Percentiles rank a stretch among this genome's conserved stretches.
These are phyloP conservation scores for Cylas formicarius DNA, from an alignment of 1,140 invertebrate genomes.

Conservation along the genomic window DNA sequence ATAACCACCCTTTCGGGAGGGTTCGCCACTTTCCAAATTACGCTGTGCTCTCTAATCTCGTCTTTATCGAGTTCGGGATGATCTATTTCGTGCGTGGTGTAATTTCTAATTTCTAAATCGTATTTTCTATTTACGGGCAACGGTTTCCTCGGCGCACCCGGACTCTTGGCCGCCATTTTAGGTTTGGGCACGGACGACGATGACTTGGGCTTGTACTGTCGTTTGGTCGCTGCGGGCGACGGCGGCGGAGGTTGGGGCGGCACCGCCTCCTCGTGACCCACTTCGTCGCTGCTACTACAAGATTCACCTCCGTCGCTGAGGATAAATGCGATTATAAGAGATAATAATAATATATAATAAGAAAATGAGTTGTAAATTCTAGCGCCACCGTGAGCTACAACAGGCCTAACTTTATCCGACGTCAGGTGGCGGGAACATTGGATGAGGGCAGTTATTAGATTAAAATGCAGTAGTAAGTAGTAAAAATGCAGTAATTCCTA, in stretches of 20 bases:
- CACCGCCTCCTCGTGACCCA: slow-evolving; percentile 25
- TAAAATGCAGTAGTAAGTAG: too few relatives aligned
- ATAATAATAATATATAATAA: too few relatives aligned
- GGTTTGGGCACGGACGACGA: slow-evolving; percentile 24
- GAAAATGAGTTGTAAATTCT: too few relatives aligned
- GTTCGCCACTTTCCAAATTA: too few relatives aligned
- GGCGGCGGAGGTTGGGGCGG: slow-evolving; percentile 49
- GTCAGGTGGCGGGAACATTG: too few relatives aligned
- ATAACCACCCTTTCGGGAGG: too few relatives aligned
- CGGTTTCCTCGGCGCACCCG: slow-evolving; percentile 27
- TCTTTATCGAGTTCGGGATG: slow-evolving; percentile 15
- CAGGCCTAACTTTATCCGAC: too few relatives aligned
- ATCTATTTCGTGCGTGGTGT: slow-evolving; percentile 19
- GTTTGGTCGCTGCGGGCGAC: slow-evolving; percentile 40
- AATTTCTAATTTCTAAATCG: slow-evolving; percentile 20
- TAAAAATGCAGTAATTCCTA: too few relatives aligned
- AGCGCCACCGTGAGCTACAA: too few relatives aligned
- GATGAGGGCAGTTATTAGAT: too few relatives aligned
- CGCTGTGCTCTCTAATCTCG: slow-evolving; percentile 12
- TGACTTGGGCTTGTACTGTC: slow-evolving; percentile 15
- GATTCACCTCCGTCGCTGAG: slow-evolving; percentile 68
- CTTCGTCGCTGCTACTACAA: slow-evolving; percentile 57
- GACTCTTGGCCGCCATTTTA: slow-evolving; percentile 21
- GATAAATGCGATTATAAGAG: too few relatives aligned
- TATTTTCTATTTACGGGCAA: slow-evolving; percentile 32